Evolutionary conservation across 2,797 vertebrate genomes (phyloP).

Genomic region (Pelobates cultripes): DNA sequence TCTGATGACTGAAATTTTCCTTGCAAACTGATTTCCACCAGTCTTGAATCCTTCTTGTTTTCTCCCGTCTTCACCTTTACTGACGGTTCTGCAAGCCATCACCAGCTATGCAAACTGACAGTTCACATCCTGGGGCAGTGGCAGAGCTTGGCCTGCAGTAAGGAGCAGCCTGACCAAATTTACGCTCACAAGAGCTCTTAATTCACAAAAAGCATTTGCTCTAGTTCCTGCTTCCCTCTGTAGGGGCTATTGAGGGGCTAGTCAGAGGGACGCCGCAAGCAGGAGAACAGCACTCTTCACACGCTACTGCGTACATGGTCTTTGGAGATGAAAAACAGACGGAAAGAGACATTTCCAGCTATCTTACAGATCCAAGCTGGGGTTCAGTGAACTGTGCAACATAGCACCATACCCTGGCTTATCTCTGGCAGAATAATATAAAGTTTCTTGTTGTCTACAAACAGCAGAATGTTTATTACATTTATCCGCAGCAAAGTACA

Average conservation of each 20-base stretch:
- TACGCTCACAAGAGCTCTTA: constrained; percentile 86
- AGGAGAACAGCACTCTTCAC: constrained; percentile 81
- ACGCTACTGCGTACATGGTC: constrained; percentile 82
- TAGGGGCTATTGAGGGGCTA: constrained; percentile 76
- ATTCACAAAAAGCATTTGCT: constrained; percentile 98
- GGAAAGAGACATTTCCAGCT: constrained; percentile 78
- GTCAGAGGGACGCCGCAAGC: constrained; percentile 70
- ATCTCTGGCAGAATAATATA: constrained; percentile 66
- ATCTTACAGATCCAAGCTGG: constrained; percentile 73
- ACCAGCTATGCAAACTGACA: constrained; percentile 96
- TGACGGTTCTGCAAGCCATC: constrained; percentile 93
- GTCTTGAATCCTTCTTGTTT: constrained; percentile 80
- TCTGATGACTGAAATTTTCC: constrained; percentile 80
- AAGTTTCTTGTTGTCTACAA: constrained; percentile 59
- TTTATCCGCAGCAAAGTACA: neutral
- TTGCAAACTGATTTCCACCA: constrained; percentile 82
- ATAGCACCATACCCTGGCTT: constrained; percentile 66
- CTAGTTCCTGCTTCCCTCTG: constrained; percentile 90
- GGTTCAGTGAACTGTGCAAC: constrained; percentile 78
- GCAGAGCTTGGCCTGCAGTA: constrained; percentile 85
- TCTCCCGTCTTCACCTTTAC: constrained; percentile 92
- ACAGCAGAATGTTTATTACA: constrained; percentile 34
- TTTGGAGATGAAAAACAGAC: constrained; percentile 81
- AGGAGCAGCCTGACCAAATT: constrained; percentile 88
- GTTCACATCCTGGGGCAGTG: constrained; percentile 94